Evolutionary conservation across 2,888 invertebrate genomes (phyloP).

Genomic region (Scelioninae gen. 2): DNA sequence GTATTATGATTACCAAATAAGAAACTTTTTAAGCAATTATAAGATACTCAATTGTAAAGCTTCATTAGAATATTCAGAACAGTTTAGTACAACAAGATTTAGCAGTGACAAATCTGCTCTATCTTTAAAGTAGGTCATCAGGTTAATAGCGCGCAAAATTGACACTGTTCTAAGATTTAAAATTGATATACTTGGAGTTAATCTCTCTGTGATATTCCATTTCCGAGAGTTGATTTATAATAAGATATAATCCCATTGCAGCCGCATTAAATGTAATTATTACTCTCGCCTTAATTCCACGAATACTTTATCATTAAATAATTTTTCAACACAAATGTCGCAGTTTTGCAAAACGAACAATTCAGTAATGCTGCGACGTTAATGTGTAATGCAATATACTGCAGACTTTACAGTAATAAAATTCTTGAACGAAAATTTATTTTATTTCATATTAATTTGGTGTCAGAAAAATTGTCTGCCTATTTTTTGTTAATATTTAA

Average conservation of each 20-base stretch:
- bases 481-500: too few species aligned
- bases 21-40: too few species aligned
- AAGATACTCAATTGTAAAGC: conserved; percentile 13
- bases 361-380: too few species aligned
- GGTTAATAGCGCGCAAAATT: conserved; percentile 42
- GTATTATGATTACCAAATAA: too few species aligned
- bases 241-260: conserved; percentile 39
- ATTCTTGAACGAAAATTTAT: too few species aligned
- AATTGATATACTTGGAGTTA: conserved; percentile 25
- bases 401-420: too few species aligned
- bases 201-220: conserved; percentile 36
- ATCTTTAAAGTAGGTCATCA: conserved; percentile 23
- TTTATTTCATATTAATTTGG: too few species aligned
- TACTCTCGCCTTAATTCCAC: conserved; percentile 13
- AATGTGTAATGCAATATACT: too few species aligned
- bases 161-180: conserved; percentile 33
- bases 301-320: conserved; percentile 17
- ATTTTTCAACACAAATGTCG: not conserved
- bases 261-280: conserved; percentile 28
- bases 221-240: conserved; percentile 31
- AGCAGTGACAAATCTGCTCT: conserved; percentile 9
- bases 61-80: conserved; percentile 12
- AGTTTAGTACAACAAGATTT: conserved; percentile 17
- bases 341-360: too few species aligned
- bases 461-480: too few species aligned